Base-by-base conservation (phyloP, 2,888 invertebrate genomes). In the Cheiracanthium punctorium region DNA sequence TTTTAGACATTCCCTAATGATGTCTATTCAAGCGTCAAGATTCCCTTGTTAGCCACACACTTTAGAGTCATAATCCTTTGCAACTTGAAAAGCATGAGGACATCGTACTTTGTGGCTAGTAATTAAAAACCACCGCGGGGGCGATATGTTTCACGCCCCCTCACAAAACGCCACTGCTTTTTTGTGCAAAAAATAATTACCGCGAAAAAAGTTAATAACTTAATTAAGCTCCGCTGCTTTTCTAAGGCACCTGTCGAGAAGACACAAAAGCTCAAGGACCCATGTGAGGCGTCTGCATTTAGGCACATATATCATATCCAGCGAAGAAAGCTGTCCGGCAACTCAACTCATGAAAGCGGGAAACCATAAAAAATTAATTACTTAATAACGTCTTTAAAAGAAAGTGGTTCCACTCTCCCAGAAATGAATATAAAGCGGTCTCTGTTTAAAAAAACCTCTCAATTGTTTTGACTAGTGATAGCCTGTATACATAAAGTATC, bases 331-430 rank as follows among this genome's bases (percentile, higher is more conserved):
- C 58, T 58, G 58, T 58, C 24, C 24, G 2, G 17, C 24, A 37
- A 32, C 12, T 69, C 20, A 69, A 20, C 33, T 24, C 69, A 33
- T 33, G 33, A 37, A 71, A 67, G 74, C 69, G 17, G 30, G 32
- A 2, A 20, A n/a, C 67, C 71, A 32, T 71, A 71, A 69, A 75
- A 74, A 82, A 82, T 75, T 85, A 85, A 85, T 85, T 79, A 85
- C 84, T 85, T 85, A 85, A 85, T 85, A 74, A 85, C 84, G 69
- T 74, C 64, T 73, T 77, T 64, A 37, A 77, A 73, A 28, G 65
- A 67, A 24, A 69, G 48, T 30, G 79, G 48, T 28, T 8, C 30
- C 48, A 28, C 1, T 30, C 1, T 73, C 41, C 43, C n/a, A n/a
- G 69, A 65, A 82, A 70, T 70, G 75, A 58, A 72, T 75, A 52